A percentile compares a stretch with the other conserved stretches of the same genome.
These are phyloP conservation scores for Pocota personata DNA, from an alignment of 2,888 invertebrate genomes.

Conservation along the genomic window DNA sequence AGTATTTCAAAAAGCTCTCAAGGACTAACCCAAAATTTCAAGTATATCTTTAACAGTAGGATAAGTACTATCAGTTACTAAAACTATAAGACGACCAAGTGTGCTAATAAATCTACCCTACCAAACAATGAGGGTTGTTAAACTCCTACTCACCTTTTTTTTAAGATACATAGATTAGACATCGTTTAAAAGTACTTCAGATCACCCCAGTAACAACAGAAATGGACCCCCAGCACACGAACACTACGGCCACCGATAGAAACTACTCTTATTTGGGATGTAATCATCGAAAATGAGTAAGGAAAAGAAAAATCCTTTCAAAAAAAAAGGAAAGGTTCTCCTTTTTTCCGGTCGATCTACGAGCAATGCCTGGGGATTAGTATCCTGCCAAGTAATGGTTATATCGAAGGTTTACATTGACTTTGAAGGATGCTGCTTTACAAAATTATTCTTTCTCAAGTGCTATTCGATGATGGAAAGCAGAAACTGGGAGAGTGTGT, in stretches of 20 bases:
- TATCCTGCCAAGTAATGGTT: conserved; percentile 59
- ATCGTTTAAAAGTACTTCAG: conserved; percentile 44
- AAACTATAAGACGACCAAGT: conserved; percentile 23
- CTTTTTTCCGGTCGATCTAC: conserved; percentile 36
- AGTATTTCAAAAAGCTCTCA: background rate
- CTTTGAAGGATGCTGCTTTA: conserved; percentile 36
- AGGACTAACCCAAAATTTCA: background rate
- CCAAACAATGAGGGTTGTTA: conserved; percentile 14
- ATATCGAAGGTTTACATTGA: conserved; percentile 36
- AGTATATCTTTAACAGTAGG: background rate
- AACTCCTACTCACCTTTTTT: background rate
- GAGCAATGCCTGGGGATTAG: conserved; percentile 40
- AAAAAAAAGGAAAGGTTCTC: conserved; percentile 20
- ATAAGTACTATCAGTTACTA: conserved; percentile 15
- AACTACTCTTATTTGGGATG: conserved; percentile 22
- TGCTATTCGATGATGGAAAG: conserved; percentile 15
- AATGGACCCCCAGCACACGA: conserved; percentile 8
- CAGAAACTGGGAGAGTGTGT: too few relatives aligned
- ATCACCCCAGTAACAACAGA: background rate
- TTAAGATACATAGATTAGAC: conserved; percentile 23
- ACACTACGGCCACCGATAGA: background rate
- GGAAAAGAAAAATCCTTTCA: background rate
- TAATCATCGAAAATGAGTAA: conserved; percentile 15
- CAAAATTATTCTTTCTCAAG: conserved; percentile 48
- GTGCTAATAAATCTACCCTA: conserved; percentile 39